Evolutionary conservation across 2,113 vertebrate genomes (phyloP).

Genomic region (Grus americana): DNA sequence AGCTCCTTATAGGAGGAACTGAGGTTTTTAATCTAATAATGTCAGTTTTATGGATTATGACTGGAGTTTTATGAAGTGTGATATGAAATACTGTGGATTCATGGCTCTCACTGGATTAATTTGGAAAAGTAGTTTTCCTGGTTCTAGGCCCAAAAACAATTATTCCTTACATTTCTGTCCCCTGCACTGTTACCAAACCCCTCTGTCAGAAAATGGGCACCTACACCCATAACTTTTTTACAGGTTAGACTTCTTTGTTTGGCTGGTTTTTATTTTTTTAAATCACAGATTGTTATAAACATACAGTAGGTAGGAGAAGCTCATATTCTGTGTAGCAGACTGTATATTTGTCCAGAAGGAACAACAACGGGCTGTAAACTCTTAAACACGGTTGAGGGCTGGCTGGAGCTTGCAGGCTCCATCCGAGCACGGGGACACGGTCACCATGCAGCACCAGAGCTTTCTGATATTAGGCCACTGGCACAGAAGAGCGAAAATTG

Average conservation of each 20-base stretch:
- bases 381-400: rapidly evolving
- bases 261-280: neutral
- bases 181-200: slow-evolving; percentile 45
- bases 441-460: neutral
- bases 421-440: rapidly evolving
- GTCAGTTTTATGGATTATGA: slow-evolving; percentile 72
- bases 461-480: rapidly evolving
- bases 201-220: slow-evolving; percentile 33
- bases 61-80: slow-evolving; percentile 69
- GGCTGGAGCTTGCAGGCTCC: neutral
- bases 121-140: slow-evolving; percentile 73
- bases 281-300: slow-evolving; percentile 9
- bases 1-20: slow-evolving; percentile 57
- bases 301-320: slow-evolving; percentile 31
- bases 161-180: slow-evolving; percentile 65
- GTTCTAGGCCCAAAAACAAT: slow-evolving; percentile 70
- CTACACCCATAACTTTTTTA: slow-evolving; percentile 39
- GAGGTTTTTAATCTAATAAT: slow-evolving; percentile 75
- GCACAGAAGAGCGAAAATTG: neutral
- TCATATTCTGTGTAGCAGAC: neutral
- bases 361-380: neutral
- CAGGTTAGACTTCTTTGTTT: slow-evolving; percentile 42
- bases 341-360: neutral
- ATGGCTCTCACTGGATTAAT: slow-evolving; percentile 72
- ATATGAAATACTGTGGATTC: slow-evolving; percentile 74